Conservation (phyloP, 2,888 invertebrate genomes). For the Phorcus lineatus region DNA sequence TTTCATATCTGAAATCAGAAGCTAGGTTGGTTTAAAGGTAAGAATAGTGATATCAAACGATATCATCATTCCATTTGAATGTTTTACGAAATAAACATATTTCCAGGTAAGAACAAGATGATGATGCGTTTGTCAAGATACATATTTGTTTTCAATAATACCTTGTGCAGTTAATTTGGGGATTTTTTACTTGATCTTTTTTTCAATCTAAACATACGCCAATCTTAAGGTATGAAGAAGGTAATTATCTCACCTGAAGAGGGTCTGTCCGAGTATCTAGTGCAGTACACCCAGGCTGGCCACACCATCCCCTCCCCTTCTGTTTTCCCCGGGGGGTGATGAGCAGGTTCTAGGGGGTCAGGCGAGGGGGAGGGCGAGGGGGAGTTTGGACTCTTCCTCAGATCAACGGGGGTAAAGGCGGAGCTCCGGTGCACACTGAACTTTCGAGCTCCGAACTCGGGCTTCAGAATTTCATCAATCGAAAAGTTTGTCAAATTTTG, state of each 20-base stretch:
- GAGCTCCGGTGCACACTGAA: background rate
- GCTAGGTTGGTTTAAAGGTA: too few relatives aligned
- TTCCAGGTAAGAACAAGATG: too few relatives aligned
- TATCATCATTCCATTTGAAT: too few relatives aligned
- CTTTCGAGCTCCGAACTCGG: conserved; percentile 59
- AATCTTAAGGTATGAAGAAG: too few relatives aligned
- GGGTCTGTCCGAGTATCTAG: conserved; percentile 84
- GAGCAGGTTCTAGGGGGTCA: background rate
- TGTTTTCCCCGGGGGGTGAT: background rate
- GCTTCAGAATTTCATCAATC: conserved; percentile 69
- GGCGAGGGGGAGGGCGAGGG: background rate
- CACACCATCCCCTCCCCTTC: conserved; percentile 77
- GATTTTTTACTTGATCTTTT: too few relatives aligned
- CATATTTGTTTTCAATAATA: too few relatives aligned
- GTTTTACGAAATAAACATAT: too few relatives aligned
- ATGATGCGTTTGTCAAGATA: too few relatives aligned
- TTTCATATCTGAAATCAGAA: too few relatives aligned
- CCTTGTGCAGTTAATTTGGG: too few relatives aligned
- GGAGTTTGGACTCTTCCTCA: background rate
- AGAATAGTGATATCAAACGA: too few relatives aligned
- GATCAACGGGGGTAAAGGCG: background rate
- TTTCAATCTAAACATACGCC: too few relatives aligned
- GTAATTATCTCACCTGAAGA: conserved; percentile 75
- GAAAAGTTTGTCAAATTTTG: conserved; percentile 50
- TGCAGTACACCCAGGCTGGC: conserved; percentile 98